These are phyloP conservation scores for Piezodorus guildinii DNA, from an alignment of 1,140 invertebrate species.

Conservation along the genomic window DNA sequence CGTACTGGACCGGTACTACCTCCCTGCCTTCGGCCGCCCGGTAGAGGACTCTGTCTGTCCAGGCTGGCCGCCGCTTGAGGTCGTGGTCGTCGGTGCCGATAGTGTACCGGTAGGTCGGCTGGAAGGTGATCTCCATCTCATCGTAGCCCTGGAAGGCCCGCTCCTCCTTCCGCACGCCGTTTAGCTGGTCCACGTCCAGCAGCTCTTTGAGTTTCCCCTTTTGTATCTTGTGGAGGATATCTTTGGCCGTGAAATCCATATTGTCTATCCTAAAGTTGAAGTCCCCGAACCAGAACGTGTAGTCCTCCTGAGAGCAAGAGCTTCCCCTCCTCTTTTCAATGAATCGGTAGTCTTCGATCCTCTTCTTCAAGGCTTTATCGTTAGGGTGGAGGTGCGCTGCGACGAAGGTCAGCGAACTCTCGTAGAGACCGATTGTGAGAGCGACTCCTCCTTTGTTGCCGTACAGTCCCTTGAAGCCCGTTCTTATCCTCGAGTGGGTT, in stretches of 20 bases:
- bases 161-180: neutral
- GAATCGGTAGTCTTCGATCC: neutral
- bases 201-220: neutral
- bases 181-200: neutral
- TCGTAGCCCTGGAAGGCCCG: slow-evolving; percentile 8
- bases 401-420: neutral
- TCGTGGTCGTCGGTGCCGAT: slow-evolving; percentile 9
- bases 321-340: neutral
- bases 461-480: neutral
- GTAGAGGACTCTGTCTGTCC: slow-evolving; percentile 19
- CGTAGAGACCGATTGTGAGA: neutral
- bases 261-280: neutral
- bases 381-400: neutral
- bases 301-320: slow-evolving; percentile 1
- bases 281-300: slow-evolving; percentile 9
- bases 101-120: neutral
- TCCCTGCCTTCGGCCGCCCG: neutral
- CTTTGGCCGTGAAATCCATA: neutral
- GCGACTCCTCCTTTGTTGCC: slow-evolving; percentile 6
- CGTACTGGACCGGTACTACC: slow-evolving; percentile 4
- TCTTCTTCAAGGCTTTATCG: neutral
- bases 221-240: neutral
- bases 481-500: neutral
- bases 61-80: slow-evolving; percentile 14
- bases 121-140: slow-evolving; percentile 12